These are phyloP conservation scores for Nothura maculosa DNA, from an alignment of 2,797 vertebrate species.

Conservation along the genomic window DNA sequence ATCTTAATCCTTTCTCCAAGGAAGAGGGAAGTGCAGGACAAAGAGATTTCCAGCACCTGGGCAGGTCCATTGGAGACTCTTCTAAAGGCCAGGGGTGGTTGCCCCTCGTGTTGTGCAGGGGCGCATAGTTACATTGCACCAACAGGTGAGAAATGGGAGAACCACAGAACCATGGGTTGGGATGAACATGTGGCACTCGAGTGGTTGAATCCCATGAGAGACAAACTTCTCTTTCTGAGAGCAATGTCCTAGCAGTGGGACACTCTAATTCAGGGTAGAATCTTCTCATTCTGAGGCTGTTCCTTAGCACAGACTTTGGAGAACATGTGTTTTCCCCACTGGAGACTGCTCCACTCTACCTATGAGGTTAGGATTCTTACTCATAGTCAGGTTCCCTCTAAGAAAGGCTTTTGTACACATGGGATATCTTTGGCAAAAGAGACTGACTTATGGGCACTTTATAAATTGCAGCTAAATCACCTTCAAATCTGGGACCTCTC, in stretches of 20 bases:
- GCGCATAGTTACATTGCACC: neutral
- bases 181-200: neutral
- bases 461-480: neutral
- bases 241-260: neutral
- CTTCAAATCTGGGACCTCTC: neutral
- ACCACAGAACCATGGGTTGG: neutral
- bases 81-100: neutral
- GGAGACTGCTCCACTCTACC: too few relatives aligned
- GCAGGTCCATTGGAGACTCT: neutral
- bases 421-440: neutral
- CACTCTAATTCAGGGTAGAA: neutral
- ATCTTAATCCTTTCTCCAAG: neutral
- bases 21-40: neutral
- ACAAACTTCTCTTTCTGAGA: neutral
- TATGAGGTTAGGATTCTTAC: neutral
- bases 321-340: too few relatives aligned
- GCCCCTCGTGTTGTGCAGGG: fast-evolving
- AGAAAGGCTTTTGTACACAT: neutral
- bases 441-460: neutral
- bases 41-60: neutral
- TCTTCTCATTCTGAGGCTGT: neutral
- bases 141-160: neutral
- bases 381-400: neutral
- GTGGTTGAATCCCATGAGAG: neutral
- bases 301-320: too few relatives aligned